phyloP scores from a whole-genome alignment of 2,113 vertebrate genomes.

The Oreocharis arfaki region DNA sequence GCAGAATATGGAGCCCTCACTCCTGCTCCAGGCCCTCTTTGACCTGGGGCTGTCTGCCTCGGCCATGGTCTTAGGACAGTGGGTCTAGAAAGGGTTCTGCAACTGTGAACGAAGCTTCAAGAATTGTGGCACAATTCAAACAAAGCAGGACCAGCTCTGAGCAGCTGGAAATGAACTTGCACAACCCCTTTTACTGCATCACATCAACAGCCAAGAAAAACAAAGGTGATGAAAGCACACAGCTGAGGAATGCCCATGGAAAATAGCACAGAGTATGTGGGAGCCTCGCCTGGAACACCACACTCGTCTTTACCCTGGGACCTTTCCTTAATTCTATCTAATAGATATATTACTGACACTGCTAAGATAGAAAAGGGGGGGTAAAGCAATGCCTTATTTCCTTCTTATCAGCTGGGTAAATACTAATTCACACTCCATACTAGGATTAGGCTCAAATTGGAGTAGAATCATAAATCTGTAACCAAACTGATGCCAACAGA shows the following conservation, averaged over 20 bases:
- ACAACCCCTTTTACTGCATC: not conserved
- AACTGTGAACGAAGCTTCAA: not conserved
- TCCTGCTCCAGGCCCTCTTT: not conserved
- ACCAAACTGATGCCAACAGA: not conserved
- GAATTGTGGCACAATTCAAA: not conserved
- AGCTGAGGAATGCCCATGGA: not conserved
- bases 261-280: not conserved
- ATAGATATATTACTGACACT: not conserved
- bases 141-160: not conserved
- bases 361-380: not conserved
- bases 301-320: not conserved
- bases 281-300: not conserved
- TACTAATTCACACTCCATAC: not conserved
- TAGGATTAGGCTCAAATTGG: not conserved
- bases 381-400: not conserved
- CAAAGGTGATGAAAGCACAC: not conserved
- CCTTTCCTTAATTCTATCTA: not conserved
- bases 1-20: not conserved
- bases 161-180: not conserved
- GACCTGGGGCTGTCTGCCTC: not conserved
- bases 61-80: accelerated
- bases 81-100: not conserved
- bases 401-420: not conserved
- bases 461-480: not conserved
- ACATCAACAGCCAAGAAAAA: not conserved